Conservation (phyloP, 2,113 vertebrate species). For the Hyaena hyaena region DNA sequence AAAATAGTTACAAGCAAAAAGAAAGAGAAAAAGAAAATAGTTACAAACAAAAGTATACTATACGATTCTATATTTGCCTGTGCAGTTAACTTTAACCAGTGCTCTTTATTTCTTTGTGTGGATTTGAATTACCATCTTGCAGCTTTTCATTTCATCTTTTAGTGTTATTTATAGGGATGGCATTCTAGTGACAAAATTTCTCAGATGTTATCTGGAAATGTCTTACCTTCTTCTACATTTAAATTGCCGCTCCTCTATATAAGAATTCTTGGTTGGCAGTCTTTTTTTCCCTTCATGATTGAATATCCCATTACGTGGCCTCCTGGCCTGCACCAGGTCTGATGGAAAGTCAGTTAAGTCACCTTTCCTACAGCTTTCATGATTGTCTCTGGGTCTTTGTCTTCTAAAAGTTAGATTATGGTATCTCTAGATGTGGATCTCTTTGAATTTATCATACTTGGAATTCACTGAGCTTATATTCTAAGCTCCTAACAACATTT, state of each 20-base stretch:
- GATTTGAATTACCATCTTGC: background rate
- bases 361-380: background rate
- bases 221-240: background rate
- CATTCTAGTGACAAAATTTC: background rate
- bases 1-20: background rate
- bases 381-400: background rate
- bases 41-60: background rate
- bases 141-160: background rate
- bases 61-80: background rate
- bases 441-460: background rate
- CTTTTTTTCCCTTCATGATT: background rate
- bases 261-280: background rate
- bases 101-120: too few relatives aligned
- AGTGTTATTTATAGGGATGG: background rate
- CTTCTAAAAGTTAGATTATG: background rate
- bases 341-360: background rate
- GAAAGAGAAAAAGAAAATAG: background rate
- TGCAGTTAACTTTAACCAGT: background rate
- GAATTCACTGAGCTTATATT: background rate
- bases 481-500: background rate
- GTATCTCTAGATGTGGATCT: background rate
- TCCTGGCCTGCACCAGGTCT: background rate
- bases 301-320: background rate
- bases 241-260: background rate
- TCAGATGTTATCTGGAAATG: background rate